These are phyloP conservation scores for Mionectes olivaceus DNA, from an alignment of 2,797 vertebrate genomes.

Conservation along the genomic window DNA sequence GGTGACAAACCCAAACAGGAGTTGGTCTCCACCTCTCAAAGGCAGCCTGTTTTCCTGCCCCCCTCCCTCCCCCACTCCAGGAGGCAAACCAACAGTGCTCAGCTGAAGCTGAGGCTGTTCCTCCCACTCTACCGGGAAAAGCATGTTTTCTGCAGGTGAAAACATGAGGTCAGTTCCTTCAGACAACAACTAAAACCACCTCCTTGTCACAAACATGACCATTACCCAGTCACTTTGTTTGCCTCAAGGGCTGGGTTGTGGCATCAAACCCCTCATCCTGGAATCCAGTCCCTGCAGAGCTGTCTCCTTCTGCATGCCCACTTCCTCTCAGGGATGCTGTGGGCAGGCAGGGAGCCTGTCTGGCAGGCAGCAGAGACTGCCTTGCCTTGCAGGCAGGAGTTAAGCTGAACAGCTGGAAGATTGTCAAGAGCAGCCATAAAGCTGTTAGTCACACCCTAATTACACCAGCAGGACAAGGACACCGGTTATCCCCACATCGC, in stretches of 20 bases:
- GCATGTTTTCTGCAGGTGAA: constrained; percentile 45
- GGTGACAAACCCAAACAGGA: constrained; percentile 21
- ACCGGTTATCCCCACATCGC: neutral
- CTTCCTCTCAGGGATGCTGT: neutral
- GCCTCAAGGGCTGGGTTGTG: neutral
- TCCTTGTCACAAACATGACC: neutral
- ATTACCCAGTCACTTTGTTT: neutral
- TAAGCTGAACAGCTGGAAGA: neutral
- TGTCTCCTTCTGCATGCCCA: neutral
- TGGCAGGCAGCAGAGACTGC: neutral
- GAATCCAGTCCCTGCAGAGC: neutral
- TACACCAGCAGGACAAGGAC: constrained; percentile 33
- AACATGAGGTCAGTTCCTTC: constrained; percentile 38
- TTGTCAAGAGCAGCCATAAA: constrained; percentile 21
- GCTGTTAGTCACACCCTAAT: constrained; percentile 38
- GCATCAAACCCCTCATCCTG: neutral
- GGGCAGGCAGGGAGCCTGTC: neutral
- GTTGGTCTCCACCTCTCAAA: neutral
- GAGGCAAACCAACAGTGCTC: neutral
- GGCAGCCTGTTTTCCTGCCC: constrained; percentile 20
- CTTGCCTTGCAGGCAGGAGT: neutral
- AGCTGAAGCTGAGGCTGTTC: neutral
- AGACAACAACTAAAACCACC: neutral
- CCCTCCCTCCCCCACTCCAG: neutral
- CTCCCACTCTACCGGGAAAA: neutral